A percentile compares a stretch with the other conserved stretches of the same genome.
Conservation (phyloP, 2,113 vertebrate species). For the Rhodinocichla rosea region DNA sequence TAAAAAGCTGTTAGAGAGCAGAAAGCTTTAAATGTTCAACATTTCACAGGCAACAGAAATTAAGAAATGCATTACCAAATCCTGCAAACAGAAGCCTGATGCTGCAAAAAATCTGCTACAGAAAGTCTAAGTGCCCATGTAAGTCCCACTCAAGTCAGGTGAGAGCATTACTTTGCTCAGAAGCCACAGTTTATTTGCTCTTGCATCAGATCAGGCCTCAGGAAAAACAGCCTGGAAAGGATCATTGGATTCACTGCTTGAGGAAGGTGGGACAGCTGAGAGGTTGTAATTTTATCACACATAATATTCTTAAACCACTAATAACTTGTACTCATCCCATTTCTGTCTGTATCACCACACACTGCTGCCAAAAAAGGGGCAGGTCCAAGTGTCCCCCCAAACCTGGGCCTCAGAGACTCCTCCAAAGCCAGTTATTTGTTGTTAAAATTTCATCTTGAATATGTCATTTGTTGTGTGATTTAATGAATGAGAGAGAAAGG, state of each 20-base stretch:
- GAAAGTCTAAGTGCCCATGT: neutral
- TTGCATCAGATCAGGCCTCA: neutral
- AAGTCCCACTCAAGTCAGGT: neutral
- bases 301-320: neutral
- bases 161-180: neutral
- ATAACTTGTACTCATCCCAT: neutral
- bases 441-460: neutral
- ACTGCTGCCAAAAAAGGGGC: neutral
- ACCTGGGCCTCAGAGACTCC: no score
- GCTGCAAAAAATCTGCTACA: neutral
- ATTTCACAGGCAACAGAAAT: neutral
- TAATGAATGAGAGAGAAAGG: neutral
- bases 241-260: neutral
- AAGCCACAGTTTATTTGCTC: neutral
- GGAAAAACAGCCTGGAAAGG: neutral
- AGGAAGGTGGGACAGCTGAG: neutral
- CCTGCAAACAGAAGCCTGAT: neutral
- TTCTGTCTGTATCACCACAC: neutral
- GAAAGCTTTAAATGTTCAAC: neutral
- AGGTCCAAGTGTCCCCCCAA: neutral
- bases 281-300: neutral
- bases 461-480: neutral
- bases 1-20: neutral
- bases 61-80: neutral
- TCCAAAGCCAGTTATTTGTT: neutral